Evolutionary conservation across 2,113 vertebrate genomes (phyloP).

Genomic region (Phasianus colchicus): DNA sequence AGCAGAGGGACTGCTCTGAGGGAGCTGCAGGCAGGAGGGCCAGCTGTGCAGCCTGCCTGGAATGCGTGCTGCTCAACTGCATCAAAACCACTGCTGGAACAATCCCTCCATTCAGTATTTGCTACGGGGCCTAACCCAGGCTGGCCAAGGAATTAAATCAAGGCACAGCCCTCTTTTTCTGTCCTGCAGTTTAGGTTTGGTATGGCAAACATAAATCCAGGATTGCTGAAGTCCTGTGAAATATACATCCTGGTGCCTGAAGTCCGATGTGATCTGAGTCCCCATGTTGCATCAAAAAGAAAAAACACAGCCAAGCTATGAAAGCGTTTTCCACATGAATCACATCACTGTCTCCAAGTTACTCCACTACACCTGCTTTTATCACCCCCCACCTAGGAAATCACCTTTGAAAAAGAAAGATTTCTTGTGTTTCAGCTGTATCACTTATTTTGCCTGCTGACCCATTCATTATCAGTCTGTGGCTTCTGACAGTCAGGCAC

Average conservation of each 20-base stretch:
- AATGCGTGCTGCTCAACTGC: fast-evolving
- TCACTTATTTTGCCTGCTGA: constrained; percentile 19
- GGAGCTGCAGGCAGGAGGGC: not conserved
- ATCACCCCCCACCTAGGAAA: not conserved
- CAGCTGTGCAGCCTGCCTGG: not conserved
- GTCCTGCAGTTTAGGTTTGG: not conserved
- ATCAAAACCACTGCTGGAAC: not conserved
- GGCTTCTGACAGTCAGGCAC: constrained; percentile 29
- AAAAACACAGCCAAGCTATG: not conserved
- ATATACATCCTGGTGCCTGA: not conserved
- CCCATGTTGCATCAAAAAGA: not conserved
- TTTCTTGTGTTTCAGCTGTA: constrained; percentile 15
- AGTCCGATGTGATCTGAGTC: not conserved
- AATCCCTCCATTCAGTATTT: fast-evolving
- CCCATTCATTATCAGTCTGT: constrained; percentile 46
- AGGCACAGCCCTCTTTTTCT: not conserved
- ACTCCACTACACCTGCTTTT: not conserved
- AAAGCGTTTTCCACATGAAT: not conserved
- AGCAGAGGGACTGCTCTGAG: not conserved
- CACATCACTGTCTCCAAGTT: not conserved
- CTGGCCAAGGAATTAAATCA: not conserved
- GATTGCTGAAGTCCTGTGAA: not conserved
- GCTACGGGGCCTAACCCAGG: not conserved
- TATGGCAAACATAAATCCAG: not conserved
- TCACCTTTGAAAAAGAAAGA: constrained; percentile 7